Evolutionary conservation across 2,888 invertebrate genomes (phyloP), one percentile per base, ranked within the genome.

Genomic region (Neoitamus cyanurus): DNA sequence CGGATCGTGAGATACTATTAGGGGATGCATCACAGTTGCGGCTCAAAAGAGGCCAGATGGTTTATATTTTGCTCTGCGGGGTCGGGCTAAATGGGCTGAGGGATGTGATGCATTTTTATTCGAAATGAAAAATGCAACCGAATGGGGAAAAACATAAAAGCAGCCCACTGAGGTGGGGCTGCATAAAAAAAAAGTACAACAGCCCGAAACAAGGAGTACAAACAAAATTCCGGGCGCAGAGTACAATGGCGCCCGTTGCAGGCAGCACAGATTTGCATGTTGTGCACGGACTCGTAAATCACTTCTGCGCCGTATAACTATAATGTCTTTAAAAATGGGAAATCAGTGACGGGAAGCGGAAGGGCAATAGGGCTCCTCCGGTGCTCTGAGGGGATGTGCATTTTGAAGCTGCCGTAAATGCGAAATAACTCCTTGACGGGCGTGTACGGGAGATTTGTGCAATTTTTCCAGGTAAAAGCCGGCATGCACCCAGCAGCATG

Each of bases 281-380:
- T 82, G 68, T 69, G 69, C 82, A 69, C 82, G 69, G 69, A 68
- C 69, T 69, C 69, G 82, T 82, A 82, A 82, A 82, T 82, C 82
- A 69, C 82, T 82, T 36, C 37, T 37, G 69, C 36, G 31, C 15
- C 69, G 82, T 69, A 82, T 82, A 58, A 80, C 78, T 58, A 58
- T 80, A 80, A 80, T 80, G 78, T 80, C 48, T 31, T 25, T 58
- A 58, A 48, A 80, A 80, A 58, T 58, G 48, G 78, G 58, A 58
- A 58, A 34, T 80, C 37, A 34, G 78, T 80, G 48, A 80, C 58
- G 58, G 58, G 78, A 48, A 75, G 13, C 31, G 73, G 73, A 73
- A 36, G 25, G 58, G 58, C 25, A 9, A 48, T 48, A 48, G 20
- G 48, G 20, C 20, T 58, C n/a, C 20, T 58, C 58, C 58, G 9